Evolutionary conservation across 2,113 vertebrate species (phyloP).

Genomic region (Paradoxurus hermaphroditus): DNA sequence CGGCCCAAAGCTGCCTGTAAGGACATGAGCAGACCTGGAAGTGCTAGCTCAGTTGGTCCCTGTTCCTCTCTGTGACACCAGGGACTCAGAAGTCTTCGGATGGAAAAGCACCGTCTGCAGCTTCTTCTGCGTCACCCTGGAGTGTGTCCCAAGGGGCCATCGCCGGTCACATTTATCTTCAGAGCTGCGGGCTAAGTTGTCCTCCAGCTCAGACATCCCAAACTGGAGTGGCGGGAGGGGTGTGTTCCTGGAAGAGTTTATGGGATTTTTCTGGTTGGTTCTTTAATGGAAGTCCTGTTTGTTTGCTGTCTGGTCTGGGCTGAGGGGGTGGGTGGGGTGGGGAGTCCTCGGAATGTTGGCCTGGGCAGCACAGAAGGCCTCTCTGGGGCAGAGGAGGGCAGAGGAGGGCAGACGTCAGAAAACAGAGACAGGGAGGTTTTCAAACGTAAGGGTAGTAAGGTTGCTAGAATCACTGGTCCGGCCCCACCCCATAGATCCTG

Average conservation of each 20-base stretch:
- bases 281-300: slow-evolving; percentile 62
- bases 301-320: slow-evolving; percentile 76
- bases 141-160: background rate
- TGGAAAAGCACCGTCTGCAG: slow-evolving; percentile 58
- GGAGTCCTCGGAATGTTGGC: slow-evolving; percentile 59
- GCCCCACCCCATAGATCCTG: background rate
- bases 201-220: background rate
- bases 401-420: slow-evolving; percentile 47
- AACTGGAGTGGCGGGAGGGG: background rate
- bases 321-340: slow-evolving; percentile 12
- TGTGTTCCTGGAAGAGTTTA: background rate
- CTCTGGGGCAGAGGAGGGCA: background rate
- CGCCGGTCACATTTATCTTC: background rate
- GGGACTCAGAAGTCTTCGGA: background rate
- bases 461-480: background rate
- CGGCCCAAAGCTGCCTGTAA: background rate
- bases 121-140: background rate
- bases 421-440: slow-evolving; percentile 12
- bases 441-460: background rate
- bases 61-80: background rate
- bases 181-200: slow-evolving; percentile 1
- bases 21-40: background rate
- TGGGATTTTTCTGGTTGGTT: slow-evolving; percentile 58
- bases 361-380: slow-evolving; percentile 1
- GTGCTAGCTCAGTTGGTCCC: background rate